Evolutionary conservation across 2,888 invertebrate genomes (phyloP).

Genomic region (Platycheirus rosarum): DNA sequence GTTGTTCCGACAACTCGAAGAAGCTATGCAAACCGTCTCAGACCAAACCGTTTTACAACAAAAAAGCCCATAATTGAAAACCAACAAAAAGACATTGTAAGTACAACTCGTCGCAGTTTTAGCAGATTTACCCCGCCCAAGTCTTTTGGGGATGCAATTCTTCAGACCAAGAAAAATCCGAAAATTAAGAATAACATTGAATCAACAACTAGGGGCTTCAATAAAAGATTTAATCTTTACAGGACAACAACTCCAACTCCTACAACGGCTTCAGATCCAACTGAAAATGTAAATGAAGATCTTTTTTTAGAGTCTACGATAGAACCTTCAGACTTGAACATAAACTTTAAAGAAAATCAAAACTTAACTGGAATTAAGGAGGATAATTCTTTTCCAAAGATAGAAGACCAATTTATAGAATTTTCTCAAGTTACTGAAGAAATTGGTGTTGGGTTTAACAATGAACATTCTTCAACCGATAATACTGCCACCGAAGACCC

Average conservation of each 20-base stretch:
- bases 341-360: too few species aligned
- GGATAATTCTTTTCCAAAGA: too few species aligned
- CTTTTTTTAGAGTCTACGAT: not conserved
- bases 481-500: too few species aligned
- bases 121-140: constrained; percentile 6
- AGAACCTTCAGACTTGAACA: too few species aligned
- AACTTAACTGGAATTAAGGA: too few species aligned
- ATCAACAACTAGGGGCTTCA: not conserved
- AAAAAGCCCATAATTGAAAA: constrained; percentile 2
- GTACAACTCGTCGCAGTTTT: constrained; percentile 38
- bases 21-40: constrained; percentile 39
- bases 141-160: constrained; percentile 12
- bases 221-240: constrained; percentile 34
- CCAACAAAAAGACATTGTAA: constrained; percentile 1
- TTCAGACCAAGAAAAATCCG: not conserved
- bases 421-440: too few species aligned
- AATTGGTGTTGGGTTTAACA: too few species aligned
- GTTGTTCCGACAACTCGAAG: constrained; percentile 30
- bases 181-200: not conserved
- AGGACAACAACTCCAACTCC: constrained; percentile 18
- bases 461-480: too few species aligned
- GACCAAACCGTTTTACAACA: constrained; percentile 24
- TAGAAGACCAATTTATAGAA: too few species aligned
- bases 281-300: constrained; percentile 19
- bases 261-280: not conserved